Conservation (phyloP, 2,888 invertebrate genomes). For the Rhingia rostrata region DNA sequence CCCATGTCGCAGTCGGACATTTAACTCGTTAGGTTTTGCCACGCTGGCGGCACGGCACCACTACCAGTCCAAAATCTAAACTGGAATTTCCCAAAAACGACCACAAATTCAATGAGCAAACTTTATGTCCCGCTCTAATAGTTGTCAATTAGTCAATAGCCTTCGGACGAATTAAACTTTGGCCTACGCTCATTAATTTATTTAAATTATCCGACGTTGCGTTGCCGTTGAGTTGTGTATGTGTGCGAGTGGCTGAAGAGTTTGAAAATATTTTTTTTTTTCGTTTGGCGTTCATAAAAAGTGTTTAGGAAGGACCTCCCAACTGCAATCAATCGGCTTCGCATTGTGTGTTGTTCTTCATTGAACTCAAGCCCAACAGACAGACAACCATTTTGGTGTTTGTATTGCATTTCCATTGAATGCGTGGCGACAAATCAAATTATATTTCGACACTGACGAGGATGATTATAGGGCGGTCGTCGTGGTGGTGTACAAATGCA, state of each 20-base stretch:
- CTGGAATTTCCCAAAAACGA: conserved; percentile 54
- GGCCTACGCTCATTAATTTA: conserved; percentile 72
- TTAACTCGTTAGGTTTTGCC: conserved; percentile 61
- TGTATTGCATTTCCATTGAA: conserved; percentile 67
- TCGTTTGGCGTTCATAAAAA: conserved; percentile 25
- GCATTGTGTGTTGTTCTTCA: conserved; percentile 57
- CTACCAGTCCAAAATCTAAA: conserved; percentile 35
- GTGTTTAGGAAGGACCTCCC: conserved; percentile 27
- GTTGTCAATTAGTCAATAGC: conserved; percentile 75
- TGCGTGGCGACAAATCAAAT: conserved; percentile 70
- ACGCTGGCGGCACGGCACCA: neutral
- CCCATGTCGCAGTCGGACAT: conserved; percentile 19
- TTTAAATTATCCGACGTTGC: conserved; percentile 64
- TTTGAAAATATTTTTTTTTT: conserved; percentile 7
- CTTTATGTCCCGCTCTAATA: conserved; percentile 72
- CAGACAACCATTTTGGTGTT: conserved; percentile 43
- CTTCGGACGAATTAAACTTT: conserved; percentile 69
- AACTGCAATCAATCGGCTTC: conserved; percentile 70
- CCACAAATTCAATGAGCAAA: conserved; percentile 72
- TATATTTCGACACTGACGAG: conserved; percentile 33
- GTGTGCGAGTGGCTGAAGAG: neutral
- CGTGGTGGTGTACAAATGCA: conserved; percentile 47
- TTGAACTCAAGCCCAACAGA: neutral
- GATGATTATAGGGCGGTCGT: neutral
- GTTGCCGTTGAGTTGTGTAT: neutral